Evolutionary conservation across 1,140 invertebrate species (phyloP), one percentile per base, ranked within the genome.

Genomic region (Sycophaga agraensis): DNA sequence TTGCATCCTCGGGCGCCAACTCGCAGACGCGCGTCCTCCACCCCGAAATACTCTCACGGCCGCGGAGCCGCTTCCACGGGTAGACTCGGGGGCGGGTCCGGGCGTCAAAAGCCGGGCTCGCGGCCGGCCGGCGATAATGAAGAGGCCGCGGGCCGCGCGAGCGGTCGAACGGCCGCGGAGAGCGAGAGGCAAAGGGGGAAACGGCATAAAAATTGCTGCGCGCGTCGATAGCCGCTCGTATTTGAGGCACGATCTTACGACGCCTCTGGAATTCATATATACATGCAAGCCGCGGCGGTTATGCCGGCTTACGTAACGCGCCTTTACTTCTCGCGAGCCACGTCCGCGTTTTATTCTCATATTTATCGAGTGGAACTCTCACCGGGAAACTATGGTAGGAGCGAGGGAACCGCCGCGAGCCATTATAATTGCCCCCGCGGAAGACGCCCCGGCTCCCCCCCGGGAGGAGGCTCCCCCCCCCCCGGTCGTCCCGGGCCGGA

Each of bases 181-280:
- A 31, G 28, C 4, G 28, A 31, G 28, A 31, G 28, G 11, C 5
- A 31, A 11, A 31, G 28, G 11, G 28, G 11, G 28, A 31, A n/a
- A n/a, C n/a, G n/a, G n/a, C n/a, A n/a, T n/a, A n/a, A n/a, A n/a
- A n/a, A n/a, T n/a, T n/a, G n/a, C n/a, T n/a, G n/a, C n/a, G n/a
- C 24, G 50, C 40, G 40, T 58, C 34, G 24, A 61, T 9, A 22
- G 7, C 22, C 22, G 24, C 8, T 26, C 58, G 64, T 68, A 73
- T 69, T 71, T 71, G 71, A 73, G 37, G 61, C 67, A 70, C 69
- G 68, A 70, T 68, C 63, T 46, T 56, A 59, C 43, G 61, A 69
- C 62, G 63, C 55, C 45, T 61, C 37, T 64, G 43, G 64, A 70
- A 73, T 70, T 66, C 67, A 64, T 69, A 64, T 46, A 42, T 16